These are phyloP conservation scores for Callocephalon fimbriatum DNA, from an alignment of 2,113 vertebrate genomes.

Conservation along the genomic window DNA sequence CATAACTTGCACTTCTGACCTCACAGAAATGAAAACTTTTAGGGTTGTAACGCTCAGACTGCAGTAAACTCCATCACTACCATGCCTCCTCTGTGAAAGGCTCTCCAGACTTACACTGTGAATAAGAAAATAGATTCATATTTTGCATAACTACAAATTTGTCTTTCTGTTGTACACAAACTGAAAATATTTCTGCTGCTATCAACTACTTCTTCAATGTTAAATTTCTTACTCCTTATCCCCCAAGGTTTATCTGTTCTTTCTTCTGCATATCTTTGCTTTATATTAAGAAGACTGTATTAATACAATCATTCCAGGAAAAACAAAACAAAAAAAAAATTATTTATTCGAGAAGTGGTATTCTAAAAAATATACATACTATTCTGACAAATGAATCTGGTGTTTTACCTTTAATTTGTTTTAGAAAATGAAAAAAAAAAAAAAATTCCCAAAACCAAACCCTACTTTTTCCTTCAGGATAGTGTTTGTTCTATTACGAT, in stretches of 20 bases:
- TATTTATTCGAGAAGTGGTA: not conserved
- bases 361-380: not conserved
- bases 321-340: not conserved
- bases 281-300: not conserved
- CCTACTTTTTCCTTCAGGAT: not conserved
- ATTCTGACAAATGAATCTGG: not conserved
- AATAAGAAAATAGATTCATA: not conserved
- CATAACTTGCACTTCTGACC: not conserved
- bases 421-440: not conserved
- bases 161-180: not conserved
- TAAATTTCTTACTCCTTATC: not conserved
- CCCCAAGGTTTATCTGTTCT: not conserved
- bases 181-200: not conserved
- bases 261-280: not conserved
- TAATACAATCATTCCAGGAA: not conserved
- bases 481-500: not conserved
- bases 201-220: not conserved
- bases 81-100: not conserved
- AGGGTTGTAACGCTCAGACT: not conserved
- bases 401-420: not conserved
- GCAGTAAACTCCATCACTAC: not conserved
- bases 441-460: accelerated
- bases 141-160: not conserved
- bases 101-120: not conserved
- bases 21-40: not conserved